Percentiles rank a stretch among this genome's conserved stretches.
Conservation (phyloP, 2,888 invertebrate species). For the Ornithoptera alexandrae region DNA sequence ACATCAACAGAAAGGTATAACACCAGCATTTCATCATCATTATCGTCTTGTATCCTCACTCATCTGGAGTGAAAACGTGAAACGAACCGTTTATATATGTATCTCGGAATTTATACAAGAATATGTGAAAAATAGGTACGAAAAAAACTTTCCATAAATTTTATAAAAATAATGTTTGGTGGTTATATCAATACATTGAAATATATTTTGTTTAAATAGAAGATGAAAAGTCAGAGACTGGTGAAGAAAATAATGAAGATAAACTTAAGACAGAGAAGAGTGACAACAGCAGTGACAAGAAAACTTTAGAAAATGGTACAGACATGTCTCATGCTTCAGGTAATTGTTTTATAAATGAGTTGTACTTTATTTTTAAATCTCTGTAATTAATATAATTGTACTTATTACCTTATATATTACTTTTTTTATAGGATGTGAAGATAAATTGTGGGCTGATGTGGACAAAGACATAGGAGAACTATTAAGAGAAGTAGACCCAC, state of each 20-base stretch:
- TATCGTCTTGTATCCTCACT: no score
- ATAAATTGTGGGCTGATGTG: slow-evolving; percentile 89
- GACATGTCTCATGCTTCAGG: slow-evolving; percentile 45
- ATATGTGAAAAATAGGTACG: no score
- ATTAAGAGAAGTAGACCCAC: slow-evolving; percentile 84
- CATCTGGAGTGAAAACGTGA: not conserved
- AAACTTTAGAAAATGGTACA: slow-evolving; percentile 67
- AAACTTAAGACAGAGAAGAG: slow-evolving; percentile 62
- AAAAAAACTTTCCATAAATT: no score
- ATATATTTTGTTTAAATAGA: slow-evolving; percentile 43
- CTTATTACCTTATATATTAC: not conserved
- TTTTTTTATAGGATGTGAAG: slow-evolving; percentile 73
- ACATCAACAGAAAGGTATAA: slow-evolving; percentile 67
- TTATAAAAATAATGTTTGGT: no score
- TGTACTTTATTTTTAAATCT: no score
- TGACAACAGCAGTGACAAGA: slow-evolving; percentile 67
- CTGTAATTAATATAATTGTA: no score
- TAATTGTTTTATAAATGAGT: not conserved
- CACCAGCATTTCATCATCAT: not conserved
- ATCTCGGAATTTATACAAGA: no score
- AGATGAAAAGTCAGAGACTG: slow-evolving; percentile 57
- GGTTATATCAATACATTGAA: no score
- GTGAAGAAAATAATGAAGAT: slow-evolving; percentile 45
- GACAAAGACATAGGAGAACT: slow-evolving; percentile 90
- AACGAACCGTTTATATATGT: no score